Percentiles rank a stretch among this genome's conserved stretches.
Conservation (phyloP, 92 coral and sea anemone genomes). For the Siderastrea radians region DNA sequence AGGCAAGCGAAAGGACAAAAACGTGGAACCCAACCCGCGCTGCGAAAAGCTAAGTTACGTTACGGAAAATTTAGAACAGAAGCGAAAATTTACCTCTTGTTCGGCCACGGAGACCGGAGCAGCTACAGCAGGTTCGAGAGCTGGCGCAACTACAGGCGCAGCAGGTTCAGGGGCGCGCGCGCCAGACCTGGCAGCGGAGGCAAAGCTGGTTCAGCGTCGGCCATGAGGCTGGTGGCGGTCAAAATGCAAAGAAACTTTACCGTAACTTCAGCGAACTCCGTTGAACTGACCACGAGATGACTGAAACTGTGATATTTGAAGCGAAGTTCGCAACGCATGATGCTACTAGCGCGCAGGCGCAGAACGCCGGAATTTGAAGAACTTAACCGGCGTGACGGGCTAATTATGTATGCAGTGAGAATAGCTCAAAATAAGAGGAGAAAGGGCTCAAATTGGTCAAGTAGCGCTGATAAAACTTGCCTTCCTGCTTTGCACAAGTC, state of each 20-base stretch:
- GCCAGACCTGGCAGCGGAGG: background rate
- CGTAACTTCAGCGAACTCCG: no score
- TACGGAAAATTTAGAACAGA: constrained; percentile 1
- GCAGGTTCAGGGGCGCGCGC: background rate
- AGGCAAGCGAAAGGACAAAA: background rate
- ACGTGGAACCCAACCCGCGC: background rate
- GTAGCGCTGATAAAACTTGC: no score
- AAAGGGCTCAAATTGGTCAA: no score
- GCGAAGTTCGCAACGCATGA: no score
- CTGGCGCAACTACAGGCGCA: background rate
- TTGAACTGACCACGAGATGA: no score
- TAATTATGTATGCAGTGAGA: no score
- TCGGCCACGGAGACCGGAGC: constrained; percentile 1
- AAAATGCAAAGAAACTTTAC: background rate
- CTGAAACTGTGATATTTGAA: no score
- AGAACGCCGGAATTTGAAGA: no score
- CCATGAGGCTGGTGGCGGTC: constrained; percentile 16
- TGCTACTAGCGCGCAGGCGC: no score
- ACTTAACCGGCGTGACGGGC: no score
- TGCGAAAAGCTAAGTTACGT: constrained; percentile 5
- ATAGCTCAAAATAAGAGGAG: no score
- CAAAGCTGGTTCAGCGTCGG: background rate
- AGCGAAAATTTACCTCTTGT: constrained; percentile 4
- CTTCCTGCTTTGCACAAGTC: no score
- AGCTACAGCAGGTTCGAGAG: constrained; percentile 8